Evolutionary conservation across 2,888 invertebrate species (phyloP), one percentile per base, ranked within the genome.

Genomic region (Mechanitis messenoides): DNA sequence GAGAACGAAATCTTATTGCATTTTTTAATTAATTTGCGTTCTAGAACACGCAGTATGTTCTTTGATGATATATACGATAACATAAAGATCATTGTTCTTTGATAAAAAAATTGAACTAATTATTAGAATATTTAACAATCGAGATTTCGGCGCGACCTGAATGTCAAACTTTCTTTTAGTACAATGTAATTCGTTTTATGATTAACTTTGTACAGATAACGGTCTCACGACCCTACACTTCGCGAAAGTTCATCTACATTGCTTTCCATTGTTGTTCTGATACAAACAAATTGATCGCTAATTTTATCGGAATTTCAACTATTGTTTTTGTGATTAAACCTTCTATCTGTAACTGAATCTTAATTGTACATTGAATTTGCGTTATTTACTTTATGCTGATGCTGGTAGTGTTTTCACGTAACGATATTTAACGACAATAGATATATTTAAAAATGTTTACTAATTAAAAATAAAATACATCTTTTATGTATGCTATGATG

Each of bases 211-310:
- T 47, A 47, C 11, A 53, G 61, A 64, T 64, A 64, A 61, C 45
- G 59, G 59, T 62, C 57, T 58, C 62, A 59, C 60, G 58, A 59
- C 42, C 56, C 58, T 55, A 47, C 55, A 45, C 11, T 45, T 45
- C 42, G 56, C 61, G 59, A 62, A 63, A 65, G 64, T 62, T 65
- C 62, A 59, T 60, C 64, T 60, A 61, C 57, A 64, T 62, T 9
- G 38, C 57, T 45, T 62, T 60, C 55, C 38, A 63, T 61, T 61
- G 64, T 63, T 47, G 33, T 38, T 12, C 54, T 31, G 35, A 31
- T 45, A 12, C 33, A 58, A 42, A 60, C 53, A 63, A 65, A 61
- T 67, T 55, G 57, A 59, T 50, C 60, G 46, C 57, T 45, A 61
- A 62, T 58, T 63, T 63, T 53, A 63, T 59, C 20, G 33, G 45